Evolutionary conservation across 2,888 invertebrate genomes (phyloP).

Genomic region (Alsophila aescularia): DNA sequence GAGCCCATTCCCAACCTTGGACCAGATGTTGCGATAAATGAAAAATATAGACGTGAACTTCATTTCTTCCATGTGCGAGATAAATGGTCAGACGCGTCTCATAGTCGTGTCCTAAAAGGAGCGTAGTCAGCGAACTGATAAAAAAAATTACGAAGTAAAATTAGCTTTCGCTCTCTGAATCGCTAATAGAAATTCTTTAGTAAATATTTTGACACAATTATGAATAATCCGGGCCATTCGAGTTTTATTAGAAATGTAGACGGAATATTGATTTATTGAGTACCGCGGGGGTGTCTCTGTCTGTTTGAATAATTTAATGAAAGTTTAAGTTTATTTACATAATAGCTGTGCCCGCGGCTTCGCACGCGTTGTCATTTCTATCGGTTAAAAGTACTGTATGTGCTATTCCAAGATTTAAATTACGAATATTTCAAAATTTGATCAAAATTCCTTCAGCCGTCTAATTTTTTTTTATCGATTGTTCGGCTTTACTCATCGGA

Average conservation of each 20-base stretch:
- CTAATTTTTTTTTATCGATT: too few relatives aligned
- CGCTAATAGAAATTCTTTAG: constrained; percentile 27
- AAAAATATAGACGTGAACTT: constrained; percentile 39
- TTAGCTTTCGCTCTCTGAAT: constrained; percentile 33
- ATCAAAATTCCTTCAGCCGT: too few relatives aligned
- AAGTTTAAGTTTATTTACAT: constrained; percentile 19
- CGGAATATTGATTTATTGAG: constrained; percentile 26
- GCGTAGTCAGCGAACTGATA: constrained; percentile 29
- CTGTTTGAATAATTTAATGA: constrained; percentile 18
- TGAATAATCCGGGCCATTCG: constrained; percentile 18
- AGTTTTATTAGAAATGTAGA: constrained; percentile 21
- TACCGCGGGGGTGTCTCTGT: constrained; percentile 15
- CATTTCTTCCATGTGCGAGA: constrained; percentile 36
- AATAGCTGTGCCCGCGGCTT: too few relatives aligned
- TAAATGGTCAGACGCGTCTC: constrained; percentile 32
- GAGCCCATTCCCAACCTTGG: constrained; percentile 33
- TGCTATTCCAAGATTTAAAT: too few relatives aligned
- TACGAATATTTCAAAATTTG: too few relatives aligned
- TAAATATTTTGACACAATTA: constrained; percentile 36
- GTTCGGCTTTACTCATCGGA: too few relatives aligned
- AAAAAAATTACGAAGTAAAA: constrained; percentile 35
- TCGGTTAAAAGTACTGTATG: too few relatives aligned
- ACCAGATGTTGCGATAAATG: constrained; percentile 45
- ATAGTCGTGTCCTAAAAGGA: constrained; percentile 30
- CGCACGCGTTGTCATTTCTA: too few relatives aligned